Conservation (phyloP, 1,140 invertebrate species). For the Euwallacea similis region DNA sequence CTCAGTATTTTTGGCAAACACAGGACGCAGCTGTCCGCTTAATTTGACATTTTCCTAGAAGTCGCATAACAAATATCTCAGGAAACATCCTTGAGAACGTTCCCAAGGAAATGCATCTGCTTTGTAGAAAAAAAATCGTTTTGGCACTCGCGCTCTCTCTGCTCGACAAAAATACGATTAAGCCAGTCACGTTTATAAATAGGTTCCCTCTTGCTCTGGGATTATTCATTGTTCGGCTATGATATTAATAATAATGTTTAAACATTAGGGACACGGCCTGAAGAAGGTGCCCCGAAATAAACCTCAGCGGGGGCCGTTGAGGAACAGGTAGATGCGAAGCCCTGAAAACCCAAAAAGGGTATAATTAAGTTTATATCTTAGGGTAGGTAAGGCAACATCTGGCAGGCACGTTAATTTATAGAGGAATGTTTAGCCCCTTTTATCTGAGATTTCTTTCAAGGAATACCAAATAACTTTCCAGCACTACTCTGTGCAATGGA, state of each 20-base stretch:
- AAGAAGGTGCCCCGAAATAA: not conserved
- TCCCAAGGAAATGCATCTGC: constrained; percentile 24
- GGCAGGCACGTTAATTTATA: not conserved
- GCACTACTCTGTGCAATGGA: too few species aligned
- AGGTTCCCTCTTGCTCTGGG: constrained; percentile 11
- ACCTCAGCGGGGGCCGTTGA: not conserved
- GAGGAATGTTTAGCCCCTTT: too few species aligned
- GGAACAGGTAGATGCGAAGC: constrained; percentile 10
- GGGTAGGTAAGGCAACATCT: constrained; percentile 18
- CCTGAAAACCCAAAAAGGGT: constrained; percentile 2
- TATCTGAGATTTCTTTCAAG: too few species aligned
- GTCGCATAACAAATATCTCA: constrained; percentile 21
- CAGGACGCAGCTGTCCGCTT: constrained; percentile 16
- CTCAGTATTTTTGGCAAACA: constrained; percentile 11
- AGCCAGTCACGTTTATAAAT: constrained; percentile 26
- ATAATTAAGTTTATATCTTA: constrained; percentile 16
- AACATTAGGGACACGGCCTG: too few species aligned
- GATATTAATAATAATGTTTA: constrained; percentile 12
- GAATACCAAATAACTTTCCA: too few species aligned
- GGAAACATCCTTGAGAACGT: constrained; percentile 23
- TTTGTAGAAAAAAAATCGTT: constrained; percentile 10
- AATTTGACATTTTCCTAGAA: constrained; percentile 27
- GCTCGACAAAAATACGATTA: constrained; percentile 4
- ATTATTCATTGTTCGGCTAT: constrained; percentile 1
- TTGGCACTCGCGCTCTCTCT: not conserved